Conservation (phyloP, 2,113 vertebrate genomes). For the Prionailurus bengalensis region DNA sequence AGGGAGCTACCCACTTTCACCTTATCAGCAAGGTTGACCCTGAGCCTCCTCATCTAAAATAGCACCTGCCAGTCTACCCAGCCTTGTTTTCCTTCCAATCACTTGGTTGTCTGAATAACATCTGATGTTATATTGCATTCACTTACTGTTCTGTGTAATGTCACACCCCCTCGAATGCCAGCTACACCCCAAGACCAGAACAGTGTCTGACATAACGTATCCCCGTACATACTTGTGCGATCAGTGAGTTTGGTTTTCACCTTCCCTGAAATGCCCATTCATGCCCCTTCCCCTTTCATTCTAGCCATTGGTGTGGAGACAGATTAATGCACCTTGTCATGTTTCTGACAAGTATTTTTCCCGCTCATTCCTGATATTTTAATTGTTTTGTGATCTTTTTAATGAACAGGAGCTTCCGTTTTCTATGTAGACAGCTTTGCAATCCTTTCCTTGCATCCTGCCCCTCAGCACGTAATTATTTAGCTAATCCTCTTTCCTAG, state of each 20-base stretch:
- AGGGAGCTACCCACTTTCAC: not conserved
- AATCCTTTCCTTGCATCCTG: not conserved
- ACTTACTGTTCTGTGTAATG: not conserved
- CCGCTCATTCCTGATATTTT: not conserved
- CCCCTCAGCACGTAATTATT: not conserved
- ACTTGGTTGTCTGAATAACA: fast-evolving
- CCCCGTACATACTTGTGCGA: not conserved
- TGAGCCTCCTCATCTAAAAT: not conserved
- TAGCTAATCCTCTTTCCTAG: slow-evolving; percentile 7
- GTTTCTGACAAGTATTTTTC: not conserved
- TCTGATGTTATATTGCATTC: fast-evolving
- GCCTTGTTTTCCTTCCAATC: not conserved
- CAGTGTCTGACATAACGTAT: fast-evolving
- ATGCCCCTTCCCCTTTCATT: not conserved
- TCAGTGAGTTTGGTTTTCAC: not conserved
- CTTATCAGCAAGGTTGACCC: not conserved
- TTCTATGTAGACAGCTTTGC: not conserved
- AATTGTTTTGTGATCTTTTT: not conserved
- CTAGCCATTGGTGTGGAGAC: not conserved
- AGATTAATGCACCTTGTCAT: fast-evolving
- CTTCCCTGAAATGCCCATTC: fast-evolving
- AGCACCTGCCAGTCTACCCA: not conserved
- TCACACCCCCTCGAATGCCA: not conserved
- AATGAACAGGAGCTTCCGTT: not conserved
- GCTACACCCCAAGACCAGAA: not conserved